Conservation (phyloP, 2,888 invertebrate species). For the Subacronicta megacephala region DNA sequence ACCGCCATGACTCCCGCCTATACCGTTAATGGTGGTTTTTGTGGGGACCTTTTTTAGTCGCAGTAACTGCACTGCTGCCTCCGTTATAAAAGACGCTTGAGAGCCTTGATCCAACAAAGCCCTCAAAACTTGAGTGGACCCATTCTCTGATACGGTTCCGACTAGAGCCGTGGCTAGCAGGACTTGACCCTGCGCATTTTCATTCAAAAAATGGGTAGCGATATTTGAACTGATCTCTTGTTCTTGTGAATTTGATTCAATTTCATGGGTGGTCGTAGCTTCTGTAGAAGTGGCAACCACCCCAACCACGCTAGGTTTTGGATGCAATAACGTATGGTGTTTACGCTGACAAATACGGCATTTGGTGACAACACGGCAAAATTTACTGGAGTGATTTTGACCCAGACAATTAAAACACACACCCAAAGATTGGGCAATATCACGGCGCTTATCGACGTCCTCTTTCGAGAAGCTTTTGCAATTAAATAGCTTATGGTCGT, state of each 20-base stretch:
- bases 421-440: constrained; percentile 1
- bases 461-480: background rate
- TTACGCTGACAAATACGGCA: constrained; percentile 8
- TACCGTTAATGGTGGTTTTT: background rate
- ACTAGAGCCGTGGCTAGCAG: constrained; percentile 16
- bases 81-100: constrained; percentile 1
- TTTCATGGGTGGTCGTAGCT: background rate
- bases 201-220: constrained; percentile 8
- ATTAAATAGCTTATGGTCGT: background rate
- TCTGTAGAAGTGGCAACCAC: constrained; percentile 3
- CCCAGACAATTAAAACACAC: constrained; percentile 3
- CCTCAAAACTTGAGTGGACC: constrained; percentile 6
- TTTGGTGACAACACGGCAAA: constrained; percentile 1
- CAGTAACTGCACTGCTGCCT: background rate
- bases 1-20: background rate
- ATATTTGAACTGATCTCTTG: background rate
- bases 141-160: constrained; percentile 6
- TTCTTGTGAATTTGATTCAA: background rate
- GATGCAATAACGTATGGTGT: constrained; percentile 7
- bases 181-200: constrained; percentile 6
- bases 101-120: constrained; percentile 4
- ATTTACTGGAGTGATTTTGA: background rate
- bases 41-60: no score
- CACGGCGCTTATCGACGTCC: background rate
- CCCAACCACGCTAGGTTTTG: background rate